phyloP scores from a whole-genome alignment of 2,797 vertebrate species.

The Masticophis lateralis region DNA sequence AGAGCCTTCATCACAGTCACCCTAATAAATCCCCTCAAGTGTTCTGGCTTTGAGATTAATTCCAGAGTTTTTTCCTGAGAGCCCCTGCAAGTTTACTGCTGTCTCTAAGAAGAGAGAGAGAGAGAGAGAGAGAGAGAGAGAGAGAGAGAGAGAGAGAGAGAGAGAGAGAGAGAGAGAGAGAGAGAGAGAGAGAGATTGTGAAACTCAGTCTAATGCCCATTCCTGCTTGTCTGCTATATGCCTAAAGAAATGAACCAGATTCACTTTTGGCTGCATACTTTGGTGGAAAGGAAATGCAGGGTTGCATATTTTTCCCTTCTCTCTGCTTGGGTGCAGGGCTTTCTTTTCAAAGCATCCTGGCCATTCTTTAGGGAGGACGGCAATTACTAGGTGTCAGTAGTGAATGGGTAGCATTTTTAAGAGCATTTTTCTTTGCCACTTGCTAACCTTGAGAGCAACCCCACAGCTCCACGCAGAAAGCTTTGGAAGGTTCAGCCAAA shows the following conservation, averaged over 20 bases:
- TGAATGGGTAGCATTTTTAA: constrained; percentile 64
- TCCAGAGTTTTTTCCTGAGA: background rate
- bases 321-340: fast-evolving
- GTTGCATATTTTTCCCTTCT: background rate
- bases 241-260: background rate
- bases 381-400: constrained; percentile 66
- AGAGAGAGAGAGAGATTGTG: too few relatives aligned
- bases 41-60: background rate
- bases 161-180: fast-evolving
- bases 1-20: background rate
- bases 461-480: constrained; percentile 45
- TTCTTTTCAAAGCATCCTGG: constrained; percentile 8
- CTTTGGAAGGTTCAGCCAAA: constrained; percentile 37
- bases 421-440: constrained; percentile 79
- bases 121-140: too few relatives aligned
- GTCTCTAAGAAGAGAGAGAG: background rate
- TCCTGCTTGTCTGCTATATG: background rate
- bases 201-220: background rate
- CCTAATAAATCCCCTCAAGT: background rate
- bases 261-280: background rate
- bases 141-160: too few relatives aligned
- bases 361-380: constrained; percentile 23
- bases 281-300: background rate
- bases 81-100: background rate
- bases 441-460: constrained; percentile 67